These are phyloP conservation scores for Oncorhynchus masou DNA, from an alignment of 2,113 vertebrate species.

Conservation along the genomic window DNA sequence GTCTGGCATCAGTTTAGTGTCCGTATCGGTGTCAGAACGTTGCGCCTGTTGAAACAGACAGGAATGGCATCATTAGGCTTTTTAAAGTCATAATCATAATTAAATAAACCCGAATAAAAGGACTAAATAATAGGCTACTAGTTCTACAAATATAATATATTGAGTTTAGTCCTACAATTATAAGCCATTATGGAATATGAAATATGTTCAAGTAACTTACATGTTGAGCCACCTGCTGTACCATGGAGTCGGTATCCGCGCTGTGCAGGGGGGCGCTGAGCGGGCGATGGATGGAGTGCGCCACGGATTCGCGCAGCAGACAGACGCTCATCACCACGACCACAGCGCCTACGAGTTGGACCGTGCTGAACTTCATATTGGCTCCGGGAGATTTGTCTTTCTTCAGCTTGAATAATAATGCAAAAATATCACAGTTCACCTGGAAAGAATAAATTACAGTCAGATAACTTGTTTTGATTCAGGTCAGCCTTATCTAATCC, in stretches of 20 bases:
- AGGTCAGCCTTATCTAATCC: no score
- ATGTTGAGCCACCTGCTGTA: constrained; percentile 16
- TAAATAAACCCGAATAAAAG: neutral
- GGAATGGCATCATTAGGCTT: no score
- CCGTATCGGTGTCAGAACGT: constrained; percentile 38
- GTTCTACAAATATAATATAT: neutral
- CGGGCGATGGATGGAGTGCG: neutral
- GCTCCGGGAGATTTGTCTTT: neutral
- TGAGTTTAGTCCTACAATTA: neutral
- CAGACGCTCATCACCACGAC: neutral
- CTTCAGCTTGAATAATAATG: neutral
- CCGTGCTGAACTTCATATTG: constrained; percentile 28
- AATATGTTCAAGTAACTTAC: neutral
- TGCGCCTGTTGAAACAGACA: constrained; percentile 39
- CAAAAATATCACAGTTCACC: neutral
- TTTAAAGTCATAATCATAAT: no score
- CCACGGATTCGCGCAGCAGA: neutral
- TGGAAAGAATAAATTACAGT: neutral
- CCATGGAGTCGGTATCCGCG: constrained; percentile 33
- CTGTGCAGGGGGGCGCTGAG: constrained; percentile 38
- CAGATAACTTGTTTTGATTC: no score
- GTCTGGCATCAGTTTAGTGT: constrained; percentile 43
- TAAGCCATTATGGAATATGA: neutral
- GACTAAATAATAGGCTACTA: neutral
- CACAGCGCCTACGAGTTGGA: neutral